Evolutionary conservation across 2,888 invertebrate species (phyloP), one percentile per base, ranked within the genome.

Genomic region (Tiliacea citrago): DNA sequence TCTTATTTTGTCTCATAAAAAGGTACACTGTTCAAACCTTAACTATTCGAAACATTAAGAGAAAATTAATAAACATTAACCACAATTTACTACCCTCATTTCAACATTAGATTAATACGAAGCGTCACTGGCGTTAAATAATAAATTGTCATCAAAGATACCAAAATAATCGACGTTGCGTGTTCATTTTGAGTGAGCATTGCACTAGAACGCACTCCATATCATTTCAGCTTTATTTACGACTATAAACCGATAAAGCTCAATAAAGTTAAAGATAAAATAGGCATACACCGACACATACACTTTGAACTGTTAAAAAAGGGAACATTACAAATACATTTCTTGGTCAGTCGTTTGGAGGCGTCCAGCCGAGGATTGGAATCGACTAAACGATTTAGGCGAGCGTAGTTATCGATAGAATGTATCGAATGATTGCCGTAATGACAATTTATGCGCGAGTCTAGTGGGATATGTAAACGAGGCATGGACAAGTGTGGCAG

Each of bases 361-460:
- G 92, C 92, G 90, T 91, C 91, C 92, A 92, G 82, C 92, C 87
- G 92, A 89, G 94, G 91, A 92, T 91, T 91, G 81, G 83, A 87
- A 88, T 88, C 87, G 83, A 86, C 83, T 89, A 91, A 92, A 92
- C 93, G 92, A 94, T 93, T 91, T 92, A 91, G 91, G 84, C 87
- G 91, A 92, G 89, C 91, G 81, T 88, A 89, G 89, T 90, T 93
- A 94, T 94, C 94, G 94, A 92, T 93, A 90, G 90, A 92, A 92
- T 89, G 92, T 91, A 93, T 93, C 94, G 92, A 90, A 93, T 94
- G 94, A 95, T 95, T 95, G 93, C 92, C 88, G 92, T 95, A 95
- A 95, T 95, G 95, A 94, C 95, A 95, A 96, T 96, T 96, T 96
- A 96, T 95, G 94, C 91, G 93, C 85, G 89, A 92, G 91, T 91